Evolutionary conservation across 2,797 vertebrate species (phyloP), one percentile per base, ranked within the genome.

Genomic region (Macrochelys suwanniensis): DNA sequence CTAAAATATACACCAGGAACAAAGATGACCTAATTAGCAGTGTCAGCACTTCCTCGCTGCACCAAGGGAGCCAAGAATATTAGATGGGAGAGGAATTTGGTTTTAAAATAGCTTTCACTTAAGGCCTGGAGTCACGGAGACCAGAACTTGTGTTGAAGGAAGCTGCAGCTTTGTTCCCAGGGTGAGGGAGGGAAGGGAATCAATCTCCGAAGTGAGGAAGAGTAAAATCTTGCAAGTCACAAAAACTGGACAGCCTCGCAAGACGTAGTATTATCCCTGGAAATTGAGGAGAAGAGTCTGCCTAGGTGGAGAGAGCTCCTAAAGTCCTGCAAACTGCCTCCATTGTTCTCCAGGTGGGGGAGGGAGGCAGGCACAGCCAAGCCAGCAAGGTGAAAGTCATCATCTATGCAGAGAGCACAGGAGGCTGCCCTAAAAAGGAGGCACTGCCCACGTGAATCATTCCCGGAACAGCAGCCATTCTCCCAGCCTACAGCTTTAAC

Each of bases 11-110:
- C 53, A 88, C 84, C 4, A 0, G 16, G 88, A 85, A 42, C 68
- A 0, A 78, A 91, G n/a, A 91, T 96, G 97, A 97, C 98, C 97
- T 97, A 97, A 83, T 98, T 98, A 97, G 92, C 88, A 6, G n/a
- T 89, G 95, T 65, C 95, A 89, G 88, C 82, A 47, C 31, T 28
- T 2, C 33, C 81, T n/a, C 42, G 4, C 37, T 49, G 26, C 26
- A 15, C 74, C 45, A 47, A 49, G 15, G 74, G 74, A 49, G 28
- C 42, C 45, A 49, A 8, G 15, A 12, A 7, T 26, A 19, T 33
- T 28, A 19, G 16, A 50, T 1, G 4, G 47, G 26, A 89, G 88
- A 2, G 3, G 68, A 9, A 61, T 54, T 3, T 10, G 85, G 74
- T 21, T 23, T 61, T 49, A 68, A 85, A 92, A 90, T 74, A 45